A percentile compares a stretch with the other conserved stretches of the same genome.
These are phyloP conservation scores for Chionodraco myersi DNA, from an alignment of 2,113 vertebrate genomes.

Conservation along the genomic window DNA sequence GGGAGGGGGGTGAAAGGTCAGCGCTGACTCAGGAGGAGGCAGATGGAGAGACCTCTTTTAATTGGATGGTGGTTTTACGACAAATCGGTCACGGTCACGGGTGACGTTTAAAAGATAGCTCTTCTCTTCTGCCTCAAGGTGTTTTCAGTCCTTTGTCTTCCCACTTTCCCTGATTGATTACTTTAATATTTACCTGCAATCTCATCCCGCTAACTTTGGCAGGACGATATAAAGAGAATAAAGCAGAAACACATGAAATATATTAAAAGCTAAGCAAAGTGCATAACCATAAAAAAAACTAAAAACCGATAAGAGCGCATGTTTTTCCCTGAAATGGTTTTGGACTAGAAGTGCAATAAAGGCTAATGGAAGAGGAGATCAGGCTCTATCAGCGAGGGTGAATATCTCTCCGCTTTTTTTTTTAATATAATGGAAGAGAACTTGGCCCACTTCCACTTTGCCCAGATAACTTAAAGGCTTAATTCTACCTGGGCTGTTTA, in stretches of 20 bases:
- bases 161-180: slow-evolving; percentile 72
- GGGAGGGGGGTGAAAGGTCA: slow-evolving; percentile 51
- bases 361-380: slow-evolving; percentile 65
- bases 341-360: slow-evolving; percentile 62
- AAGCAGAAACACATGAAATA: slow-evolving; percentile 60
- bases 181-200: slow-evolving; percentile 74
- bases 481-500: slow-evolving; percentile 50
- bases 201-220: slow-evolving; percentile 31
- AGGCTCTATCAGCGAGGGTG: slow-evolving; percentile 39
- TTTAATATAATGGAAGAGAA: not conserved
- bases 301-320: slow-evolving; percentile 31
- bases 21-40: slow-evolving; percentile 64
- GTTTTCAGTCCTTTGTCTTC: slow-evolving; percentile 27
- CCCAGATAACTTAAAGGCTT: slow-evolving; percentile 46
- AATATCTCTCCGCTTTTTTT: slow-evolving; percentile 17
- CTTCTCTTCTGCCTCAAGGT: slow-evolving; percentile 23
- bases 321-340: slow-evolving; percentile 59
- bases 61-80: slow-evolving; percentile 64
- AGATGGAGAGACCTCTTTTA: slow-evolving; percentile 66
- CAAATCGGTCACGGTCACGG: slow-evolving; percentile 48
- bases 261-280: slow-evolving; percentile 61
- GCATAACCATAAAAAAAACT: slow-evolving; percentile 40
- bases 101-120: slow-evolving; percentile 42
- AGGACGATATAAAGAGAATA: slow-evolving; percentile 39
- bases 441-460: slow-evolving; percentile 64